Evolutionary conservation across 2,888 invertebrate species (phyloP), one percentile per base, ranked within the genome.

Genomic region (Panzeria rudis): DNA sequence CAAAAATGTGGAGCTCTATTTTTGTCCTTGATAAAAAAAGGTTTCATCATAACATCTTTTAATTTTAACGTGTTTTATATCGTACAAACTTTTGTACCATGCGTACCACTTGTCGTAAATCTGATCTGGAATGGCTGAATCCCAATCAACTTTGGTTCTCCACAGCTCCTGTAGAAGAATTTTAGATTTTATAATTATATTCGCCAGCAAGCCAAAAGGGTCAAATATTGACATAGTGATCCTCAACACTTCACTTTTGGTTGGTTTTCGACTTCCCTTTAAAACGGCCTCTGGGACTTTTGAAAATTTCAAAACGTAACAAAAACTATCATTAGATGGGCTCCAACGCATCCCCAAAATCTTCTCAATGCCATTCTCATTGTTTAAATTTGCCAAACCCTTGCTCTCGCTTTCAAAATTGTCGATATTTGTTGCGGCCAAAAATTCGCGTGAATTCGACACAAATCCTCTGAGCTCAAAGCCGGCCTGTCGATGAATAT

Each of bases 391-490:
- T n/a, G 56, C 15, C 35, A 69, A 56, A 47, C 17, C 41, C 35
- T 35, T 35, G 9, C 7, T 9, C 6, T 9, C 35, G 35, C 6
- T 35, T 35, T 9, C 35, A 9, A 8, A 35, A 35, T 35, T 35
- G 50, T 50, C 17, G 6, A 50, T 47, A 77, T 62, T 62, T n/a
- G 77, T 25, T 13, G 44, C 32, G 32, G 50, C 15, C 11, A 76
- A 44, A 61, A 84, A 23, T 23, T 84, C 56, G 1, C 6, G 32
- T 15, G 84, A 83, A 38, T 87, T 85, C 5, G 83, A 86, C 29
- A 72, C 54, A 29, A 86, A 86, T n/a, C 75, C 75, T 66, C 80
- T 56, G 6, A 87, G 23, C 23, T 84, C 66, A 41, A 87, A 87
- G 5, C 80, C 86, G 11, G 75, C 86, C 25, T 75, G 20, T 1